Conservation (phyloP, 2,113 vertebrate genomes). For the Parus major region DNA sequence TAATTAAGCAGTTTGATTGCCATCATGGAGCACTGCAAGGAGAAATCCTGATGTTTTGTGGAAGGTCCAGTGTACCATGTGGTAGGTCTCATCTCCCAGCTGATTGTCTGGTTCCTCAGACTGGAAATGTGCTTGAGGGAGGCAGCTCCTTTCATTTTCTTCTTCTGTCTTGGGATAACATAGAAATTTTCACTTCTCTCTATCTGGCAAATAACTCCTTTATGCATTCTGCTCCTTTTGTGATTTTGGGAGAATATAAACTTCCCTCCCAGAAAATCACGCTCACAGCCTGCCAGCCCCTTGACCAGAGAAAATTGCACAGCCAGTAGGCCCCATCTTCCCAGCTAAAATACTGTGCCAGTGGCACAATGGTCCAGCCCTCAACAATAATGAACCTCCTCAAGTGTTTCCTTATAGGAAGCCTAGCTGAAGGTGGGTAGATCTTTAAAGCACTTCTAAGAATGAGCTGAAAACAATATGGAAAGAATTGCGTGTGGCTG, state of each 20-base stretch:
- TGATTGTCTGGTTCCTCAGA: not conserved
- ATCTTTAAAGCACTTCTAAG: not conserved
- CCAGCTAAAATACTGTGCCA: not conserved
- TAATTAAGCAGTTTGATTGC: not conserved
- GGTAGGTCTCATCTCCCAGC: not conserved
- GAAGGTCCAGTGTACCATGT: not conserved
- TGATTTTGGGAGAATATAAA: not conserved
- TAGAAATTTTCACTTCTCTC: not conserved
- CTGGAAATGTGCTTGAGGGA: not conserved
- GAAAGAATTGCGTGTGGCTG: not conserved
- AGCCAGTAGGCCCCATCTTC: not conserved
- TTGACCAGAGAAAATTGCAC: not conserved
- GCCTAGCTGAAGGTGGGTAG: not conserved
- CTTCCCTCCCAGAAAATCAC: not conserved
- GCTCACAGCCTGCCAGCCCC: not conserved
- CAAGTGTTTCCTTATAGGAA: not conserved
- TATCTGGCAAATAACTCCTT: not conserved
- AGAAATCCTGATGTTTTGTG: not conserved
- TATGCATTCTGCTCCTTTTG: not conserved
- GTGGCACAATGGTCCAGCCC: not conserved
- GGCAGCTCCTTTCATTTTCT: not conserved
- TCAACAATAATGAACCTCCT: not conserved
- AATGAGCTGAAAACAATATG: not conserved
- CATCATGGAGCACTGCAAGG: not conserved
- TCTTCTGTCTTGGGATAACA: not conserved